Evolutionary conservation across 2,797 vertebrate genomes (phyloP).

Genomic region (Percopsis omiscomaycus): DNA sequence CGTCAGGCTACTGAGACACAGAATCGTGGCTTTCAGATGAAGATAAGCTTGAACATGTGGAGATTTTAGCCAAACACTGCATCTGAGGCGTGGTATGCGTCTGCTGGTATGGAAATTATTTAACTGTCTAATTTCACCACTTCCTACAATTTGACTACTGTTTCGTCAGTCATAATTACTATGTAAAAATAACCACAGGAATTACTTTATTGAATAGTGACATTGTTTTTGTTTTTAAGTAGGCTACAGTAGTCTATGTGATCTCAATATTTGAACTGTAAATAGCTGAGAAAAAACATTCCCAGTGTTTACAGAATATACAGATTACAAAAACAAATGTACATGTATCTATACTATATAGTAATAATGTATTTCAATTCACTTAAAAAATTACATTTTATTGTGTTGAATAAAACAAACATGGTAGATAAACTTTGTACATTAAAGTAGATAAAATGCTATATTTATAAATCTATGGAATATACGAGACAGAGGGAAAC

Average conservation of each 20-base stretch:
- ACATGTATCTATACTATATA: conserved; percentile 67
- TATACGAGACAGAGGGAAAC: conserved; percentile 50
- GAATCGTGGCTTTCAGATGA: conserved; percentile 27
- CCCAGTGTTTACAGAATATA: conserved; percentile 59
- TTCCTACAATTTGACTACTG: conserved; percentile 40
- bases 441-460: conserved; percentile 74
- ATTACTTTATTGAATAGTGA: conserved; percentile 65
- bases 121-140: conserved; percentile 42
- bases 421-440: conserved; percentile 77
- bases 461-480: conserved; percentile 44
- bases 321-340: conserved; percentile 67
- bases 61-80: background rate
- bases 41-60: background rate
- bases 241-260: conserved; percentile 62
- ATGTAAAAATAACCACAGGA: conserved; percentile 29
- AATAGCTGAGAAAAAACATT: conserved; percentile 43
- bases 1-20: conserved; percentile 44
- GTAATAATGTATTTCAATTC: conserved; percentile 60
- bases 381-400: conserved; percentile 52
- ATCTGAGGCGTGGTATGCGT: conserved; percentile 28
- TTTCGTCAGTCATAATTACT: conserved; percentile 48
- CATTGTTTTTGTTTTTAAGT: conserved; percentile 63
- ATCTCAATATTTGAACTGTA: conserved; percentile 69
- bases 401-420: conserved; percentile 65
- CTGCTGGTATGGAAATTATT: conserved; percentile 44